Evolutionary conservation across 2,888 invertebrate genomes (phyloP), one percentile per base, ranked within the genome.

Genomic region (Bruchidius siliquastri): DNA sequence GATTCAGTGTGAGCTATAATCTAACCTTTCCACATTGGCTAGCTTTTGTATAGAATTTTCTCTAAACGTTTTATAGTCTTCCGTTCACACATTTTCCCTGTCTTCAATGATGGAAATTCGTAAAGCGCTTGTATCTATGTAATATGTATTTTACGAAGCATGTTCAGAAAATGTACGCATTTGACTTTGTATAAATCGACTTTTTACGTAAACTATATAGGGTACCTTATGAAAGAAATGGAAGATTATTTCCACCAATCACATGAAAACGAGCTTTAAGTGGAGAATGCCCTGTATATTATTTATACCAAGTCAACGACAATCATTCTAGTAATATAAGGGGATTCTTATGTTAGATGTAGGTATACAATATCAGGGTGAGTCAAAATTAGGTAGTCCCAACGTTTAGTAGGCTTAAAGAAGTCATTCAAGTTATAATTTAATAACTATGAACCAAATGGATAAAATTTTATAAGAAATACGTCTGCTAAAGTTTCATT

Each of bases 251-350:
- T 49, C 49, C 49, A 49, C 6, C 49, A 49, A 49, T 49, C 49
- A 49, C 6, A 13, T 49, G 3, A 3, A 49, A 49, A 49, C 49
- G 49, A 49, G 49, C 49, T 49, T 49, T 49, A 49, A 49, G 18
- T 49, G 49, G 49, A 49, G 18, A 49, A 49, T 49, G 20, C 68
- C 68, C 68, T 68, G 21, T 68, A 68, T 68, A 68, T 30, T 30
- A 80, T 84, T 85, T 83, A 83, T 85, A 84, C 84, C 82, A 81
- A 83, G 85, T 85, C 85, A 84, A 79, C 76, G 86, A 86, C 86
- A 86, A 85, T 85, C 86, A 85, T 84, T 82, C 70, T 69, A 71
- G 66, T 77, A 74, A 79, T 78, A 72, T 77, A 78, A 79, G 80
- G 79, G 77, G 77, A 82, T 80, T 85, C 85, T 85, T 85, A 86